Conservation (phyloP, 1,140 invertebrate genomes). For the Eurytemora carolleeae region DNA sequence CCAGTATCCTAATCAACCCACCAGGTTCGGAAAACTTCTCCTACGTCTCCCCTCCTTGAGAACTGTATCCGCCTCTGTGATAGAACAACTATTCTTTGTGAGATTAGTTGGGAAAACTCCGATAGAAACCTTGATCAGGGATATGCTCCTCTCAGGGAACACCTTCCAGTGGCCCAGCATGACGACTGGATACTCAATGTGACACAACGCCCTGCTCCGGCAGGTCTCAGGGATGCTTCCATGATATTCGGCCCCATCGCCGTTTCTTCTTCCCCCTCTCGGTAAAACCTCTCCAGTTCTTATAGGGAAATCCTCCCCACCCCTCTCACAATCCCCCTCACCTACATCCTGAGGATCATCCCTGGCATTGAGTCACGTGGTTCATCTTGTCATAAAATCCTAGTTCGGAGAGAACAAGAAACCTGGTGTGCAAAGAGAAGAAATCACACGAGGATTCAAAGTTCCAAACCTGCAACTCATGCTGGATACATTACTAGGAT, state of each 20-base stretch:
- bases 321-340: too few relatives aligned
- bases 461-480: too few relatives aligned
- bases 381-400: too few relatives aligned
- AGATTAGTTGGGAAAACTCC: slow-evolving; percentile 36
- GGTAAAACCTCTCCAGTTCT: too few relatives aligned
- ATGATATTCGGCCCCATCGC: not conserved
- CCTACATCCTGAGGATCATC: too few relatives aligned
- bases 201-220: not conserved
- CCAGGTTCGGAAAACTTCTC: slow-evolving; percentile 35
- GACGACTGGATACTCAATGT: not conserved
- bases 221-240: not conserved
- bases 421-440: too few relatives aligned
- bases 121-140: slow-evolving; percentile 33
- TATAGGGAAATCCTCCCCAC: too few relatives aligned
- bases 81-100: slow-evolving; percentile 39
- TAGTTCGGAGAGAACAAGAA: too few relatives aligned
- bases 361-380: too few relatives aligned
- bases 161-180: slow-evolving; percentile 12
- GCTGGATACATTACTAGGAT: too few relatives aligned
- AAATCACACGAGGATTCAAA: too few relatives aligned
- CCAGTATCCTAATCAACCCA: slow-evolving; percentile 36
- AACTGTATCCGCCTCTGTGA: slow-evolving; percentile 34
- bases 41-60: slow-evolving; percentile 34
- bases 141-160: slow-evolving; percentile 13
- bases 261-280: too few relatives aligned